phyloP scores from a whole-genome alignment of 1,140 invertebrate species.

The Drosophila navojoa region DNA sequence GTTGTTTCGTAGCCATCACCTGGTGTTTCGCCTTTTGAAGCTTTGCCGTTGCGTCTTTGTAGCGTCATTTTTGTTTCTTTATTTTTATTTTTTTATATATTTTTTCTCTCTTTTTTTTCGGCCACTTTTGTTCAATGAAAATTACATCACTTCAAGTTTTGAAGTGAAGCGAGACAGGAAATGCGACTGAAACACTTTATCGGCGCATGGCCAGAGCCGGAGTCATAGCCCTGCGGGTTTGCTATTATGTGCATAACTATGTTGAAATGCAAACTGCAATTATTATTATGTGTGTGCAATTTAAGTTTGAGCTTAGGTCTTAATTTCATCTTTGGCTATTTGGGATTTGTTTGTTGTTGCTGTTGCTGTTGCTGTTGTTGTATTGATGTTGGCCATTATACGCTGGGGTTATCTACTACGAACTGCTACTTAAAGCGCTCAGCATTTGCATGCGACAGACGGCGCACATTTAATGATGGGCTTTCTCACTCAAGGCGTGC shows the following conservation, averaged over 20 bases:
- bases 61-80: conserved; percentile 38
- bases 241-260: conserved; percentile 26
- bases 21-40: conserved; percentile 31
- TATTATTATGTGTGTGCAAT: conserved; percentile 52
- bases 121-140: conserved; percentile 56
- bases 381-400: background rate
- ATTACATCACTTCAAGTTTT: conserved; percentile 63
- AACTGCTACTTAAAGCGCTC: background rate
- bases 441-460: conserved; percentile 43
- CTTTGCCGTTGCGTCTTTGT: conserved; percentile 45
- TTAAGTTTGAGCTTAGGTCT: conserved; percentile 28
- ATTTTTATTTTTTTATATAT: conserved; percentile 28
- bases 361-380: background rate
- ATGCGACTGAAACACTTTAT: conserved; percentile 45
- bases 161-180: conserved; percentile 52
- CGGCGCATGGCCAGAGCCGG: conserved; percentile 28
- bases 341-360: background rate
- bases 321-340: background rate
- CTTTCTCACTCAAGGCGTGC: conserved; percentile 43
- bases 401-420: background rate
- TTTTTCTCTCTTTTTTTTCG: conserved; percentile 40
- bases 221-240: conserved; percentile 11
- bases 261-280: conserved; percentile 68
- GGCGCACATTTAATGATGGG: conserved; percentile 53
- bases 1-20: conserved; percentile 30